A percentile compares a stretch with the other conserved stretches of the same genome.
These are phyloP conservation scores for Phymatocera aterrima DNA, from an alignment of 2,888 invertebrate species.

Conservation along the genomic window DNA sequence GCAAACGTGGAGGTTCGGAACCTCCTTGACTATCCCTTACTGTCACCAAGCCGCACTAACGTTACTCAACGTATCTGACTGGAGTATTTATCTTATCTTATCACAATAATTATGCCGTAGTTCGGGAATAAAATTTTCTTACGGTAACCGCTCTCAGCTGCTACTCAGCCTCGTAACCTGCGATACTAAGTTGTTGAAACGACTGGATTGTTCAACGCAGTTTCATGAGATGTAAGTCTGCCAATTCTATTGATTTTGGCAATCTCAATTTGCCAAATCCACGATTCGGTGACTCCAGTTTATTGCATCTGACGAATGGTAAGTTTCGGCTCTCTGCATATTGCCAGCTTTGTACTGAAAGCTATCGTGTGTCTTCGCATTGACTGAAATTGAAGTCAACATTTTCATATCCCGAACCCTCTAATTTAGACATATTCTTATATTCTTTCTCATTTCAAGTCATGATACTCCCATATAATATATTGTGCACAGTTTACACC, in stretches of 20 bases:
- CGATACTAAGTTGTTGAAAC: not conserved
- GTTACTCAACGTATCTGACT: slow-evolving; percentile 8
- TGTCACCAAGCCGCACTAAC: slow-evolving; percentile 11
- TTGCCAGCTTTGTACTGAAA: not conserved
- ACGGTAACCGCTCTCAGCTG: not conserved
- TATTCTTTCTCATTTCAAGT: not conserved
- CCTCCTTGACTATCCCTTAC: slow-evolving; percentile 23
- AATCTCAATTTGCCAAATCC: not conserved
- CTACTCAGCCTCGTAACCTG: not conserved
- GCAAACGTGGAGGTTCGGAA: not conserved
- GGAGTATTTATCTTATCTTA: slow-evolving; percentile 1
- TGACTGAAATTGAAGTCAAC: not conserved
- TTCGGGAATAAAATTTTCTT: not conserved
- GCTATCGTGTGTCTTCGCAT: not conserved
- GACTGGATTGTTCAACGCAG: not conserved
- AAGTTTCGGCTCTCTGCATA: not conserved
- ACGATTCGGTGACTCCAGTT: not conserved
- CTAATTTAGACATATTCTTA: not conserved
- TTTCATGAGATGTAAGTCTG: not conserved
- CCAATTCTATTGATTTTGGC: not conserved
- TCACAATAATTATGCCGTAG: not conserved
- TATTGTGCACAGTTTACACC: too few species aligned
- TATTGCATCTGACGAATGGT: slow-evolving; percentile 6
- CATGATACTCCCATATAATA: too few species aligned
- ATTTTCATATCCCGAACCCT: not conserved